Base-by-base conservation (phyloP, 1,140 invertebrate species). In the Philotrypesis tridentata region DNA sequence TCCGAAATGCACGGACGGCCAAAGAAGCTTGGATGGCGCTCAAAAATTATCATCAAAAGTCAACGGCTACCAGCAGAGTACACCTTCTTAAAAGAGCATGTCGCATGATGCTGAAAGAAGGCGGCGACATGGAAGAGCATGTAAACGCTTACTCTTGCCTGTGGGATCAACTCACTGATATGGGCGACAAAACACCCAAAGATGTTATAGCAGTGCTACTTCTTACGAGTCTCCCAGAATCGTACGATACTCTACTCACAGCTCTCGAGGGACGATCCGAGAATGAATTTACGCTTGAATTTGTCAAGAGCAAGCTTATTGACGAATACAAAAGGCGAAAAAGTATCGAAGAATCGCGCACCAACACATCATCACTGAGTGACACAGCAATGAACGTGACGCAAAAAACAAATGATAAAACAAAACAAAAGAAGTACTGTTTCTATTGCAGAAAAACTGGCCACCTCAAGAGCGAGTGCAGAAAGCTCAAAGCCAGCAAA, bases 281-380 rank as follows among this genome's bases (percentile, higher is more conserved):
- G 63, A 76, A n/a, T 1, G 86, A 84, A 14, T 70, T 84, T 5
- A 85, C 82, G 12, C 43, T 67, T 2, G 25, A 21, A 67, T 55
- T 83, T n/a, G 76, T 85, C 3, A 83, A 79, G 76, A 48, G 71
- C 2, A 84, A 83, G 68, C 12, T 85, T 0, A 77, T 84, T 9
- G 79, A 80, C 29, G 82, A 85, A 23, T 75, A 81, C 29, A 82
- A 77, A 79, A 61, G 79, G 8, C 76, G 80, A 23, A 63, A 83
- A 60, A n/a, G 29, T 29, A 31, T 27, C 11, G 0, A 72, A 21
- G 77, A 79, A 33, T 70, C 25, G 8, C 70, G 63, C 40, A 23
- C 7, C 9, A 31, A 37, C 8, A 6, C 7, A 43, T 12, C 6
- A 7, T 17, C 33, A 5, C 33, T 4, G 17, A 63, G 23, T 29